Percentiles rank a stretch among this genome's conserved stretches.
phyloP scores from a whole-genome alignment of 2,888 invertebrate species.

The Trissolcus japonicus region DNA sequence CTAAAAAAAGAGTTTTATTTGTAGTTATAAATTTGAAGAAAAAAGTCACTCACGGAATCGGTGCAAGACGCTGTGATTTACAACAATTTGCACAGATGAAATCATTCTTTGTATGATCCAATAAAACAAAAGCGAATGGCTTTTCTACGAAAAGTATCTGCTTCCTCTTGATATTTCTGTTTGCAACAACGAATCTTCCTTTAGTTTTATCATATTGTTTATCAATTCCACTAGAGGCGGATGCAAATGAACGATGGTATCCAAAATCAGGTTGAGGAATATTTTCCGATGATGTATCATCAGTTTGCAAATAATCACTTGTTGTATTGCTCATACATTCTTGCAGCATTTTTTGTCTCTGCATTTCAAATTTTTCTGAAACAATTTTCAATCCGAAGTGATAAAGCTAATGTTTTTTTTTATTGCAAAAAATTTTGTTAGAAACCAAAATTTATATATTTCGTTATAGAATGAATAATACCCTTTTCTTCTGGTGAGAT shows the following conservation, averaged over 20 bases:
- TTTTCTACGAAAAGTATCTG: constrained; percentile 88
- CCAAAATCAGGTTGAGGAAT: constrained; percentile 77
- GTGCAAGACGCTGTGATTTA: constrained; percentile 76
- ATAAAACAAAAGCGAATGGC: constrained; percentile 86
- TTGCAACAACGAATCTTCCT: constrained; percentile 83
- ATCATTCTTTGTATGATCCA: constrained; percentile 78
- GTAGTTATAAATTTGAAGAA: no score
- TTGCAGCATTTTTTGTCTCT: background rate
- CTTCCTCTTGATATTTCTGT: constrained; percentile 79
- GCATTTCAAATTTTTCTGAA: background rate
- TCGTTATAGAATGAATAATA: constrained; percentile 25
- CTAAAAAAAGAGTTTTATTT: no score
- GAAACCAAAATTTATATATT: background rate
- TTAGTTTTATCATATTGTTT: constrained; percentile 78
- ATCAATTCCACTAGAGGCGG: constrained; percentile 79
- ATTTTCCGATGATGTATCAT: constrained; percentile 1
- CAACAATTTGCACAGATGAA: constrained; percentile 86
- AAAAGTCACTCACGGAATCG: constrained; percentile 79
- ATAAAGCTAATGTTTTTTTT: background rate
- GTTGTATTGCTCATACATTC: constrained; percentile 4
- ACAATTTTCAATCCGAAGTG: background rate
- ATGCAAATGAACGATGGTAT: constrained; percentile 77
- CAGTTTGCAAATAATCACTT: background rate
- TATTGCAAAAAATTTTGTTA: background rate
- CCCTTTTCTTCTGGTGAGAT: constrained; percentile 59